phyloP scores from a whole-genome alignment of 2,797 vertebrate species.

The Emydoidea blandingii region DNA sequence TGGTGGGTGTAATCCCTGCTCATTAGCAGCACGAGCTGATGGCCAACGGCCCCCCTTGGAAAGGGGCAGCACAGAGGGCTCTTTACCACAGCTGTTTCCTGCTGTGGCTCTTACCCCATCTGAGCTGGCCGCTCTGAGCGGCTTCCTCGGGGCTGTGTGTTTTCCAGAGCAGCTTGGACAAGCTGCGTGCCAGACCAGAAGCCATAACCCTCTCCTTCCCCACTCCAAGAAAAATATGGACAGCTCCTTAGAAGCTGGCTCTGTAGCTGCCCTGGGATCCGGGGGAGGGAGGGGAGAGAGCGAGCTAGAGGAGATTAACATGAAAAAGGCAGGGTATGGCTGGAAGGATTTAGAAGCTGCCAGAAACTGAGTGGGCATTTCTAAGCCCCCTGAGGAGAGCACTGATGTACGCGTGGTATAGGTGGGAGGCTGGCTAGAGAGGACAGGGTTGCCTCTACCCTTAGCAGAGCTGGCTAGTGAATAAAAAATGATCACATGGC shows the following conservation, averaged over 20 bases:
- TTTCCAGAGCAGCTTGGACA: background rate
- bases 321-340: background rate
- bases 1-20: background rate
- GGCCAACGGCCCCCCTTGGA: background rate
- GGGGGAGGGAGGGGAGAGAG: background rate
- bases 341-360: rapidly evolving
- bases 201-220: background rate
- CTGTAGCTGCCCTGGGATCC: rapidly evolving
- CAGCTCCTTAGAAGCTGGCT: slow-evolving; percentile 19
- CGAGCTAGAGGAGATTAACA: background rate
- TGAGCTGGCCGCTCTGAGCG: background rate
- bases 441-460: background rate
- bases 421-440: background rate
- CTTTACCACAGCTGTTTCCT: background rate
- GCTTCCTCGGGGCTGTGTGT: background rate
- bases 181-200: background rate
- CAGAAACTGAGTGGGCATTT: background rate
- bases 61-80: background rate
- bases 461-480: background rate
- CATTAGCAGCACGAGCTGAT: rapidly evolving
- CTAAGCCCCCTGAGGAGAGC: background rate
- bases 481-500: background rate
- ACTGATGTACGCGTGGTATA: background rate
- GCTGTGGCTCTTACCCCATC: background rate
- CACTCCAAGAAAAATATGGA: slow-evolving; percentile 21